Evolutionary conservation across 2,797 vertebrate genomes (phyloP).

Genomic region (Melanotaenia trifasciata): DNA sequence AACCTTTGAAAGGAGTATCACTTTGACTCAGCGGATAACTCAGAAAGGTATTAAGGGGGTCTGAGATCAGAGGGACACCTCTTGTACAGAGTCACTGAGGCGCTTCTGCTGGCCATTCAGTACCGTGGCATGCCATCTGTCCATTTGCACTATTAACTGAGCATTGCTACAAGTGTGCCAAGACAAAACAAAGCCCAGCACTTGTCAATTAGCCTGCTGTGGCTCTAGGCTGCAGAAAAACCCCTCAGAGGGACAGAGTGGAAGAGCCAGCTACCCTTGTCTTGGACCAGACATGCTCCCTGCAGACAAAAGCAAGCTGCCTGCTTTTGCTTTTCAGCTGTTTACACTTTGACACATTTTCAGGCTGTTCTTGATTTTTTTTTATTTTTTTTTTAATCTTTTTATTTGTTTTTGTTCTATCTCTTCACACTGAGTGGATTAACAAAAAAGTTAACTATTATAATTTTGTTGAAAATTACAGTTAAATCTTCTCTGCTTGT

Average conservation of each 20-base stretch:
- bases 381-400: not conserved
- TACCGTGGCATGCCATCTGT: constrained; percentile 76
- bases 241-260: constrained; percentile 44
- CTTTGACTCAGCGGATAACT: constrained; percentile 35
- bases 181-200: constrained; percentile 77
- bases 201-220: constrained; percentile 76
- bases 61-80: constrained; percentile 53
- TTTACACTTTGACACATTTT: constrained; percentile 33
- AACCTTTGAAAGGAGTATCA: constrained; percentile 41
- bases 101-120: constrained; percentile 59
- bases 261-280: constrained; percentile 52
- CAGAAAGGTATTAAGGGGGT: not conserved
- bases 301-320: constrained; percentile 54
- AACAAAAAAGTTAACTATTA: not conserved
- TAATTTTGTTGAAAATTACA: not conserved
- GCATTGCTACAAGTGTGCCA: constrained; percentile 62
- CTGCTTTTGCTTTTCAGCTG: constrained; percentile 51
- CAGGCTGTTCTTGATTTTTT: constrained; percentile 14
- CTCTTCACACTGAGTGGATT: not conserved
- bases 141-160: constrained; percentile 57
- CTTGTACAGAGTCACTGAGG: constrained; percentile 46
- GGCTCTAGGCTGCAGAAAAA: constrained; percentile 65
- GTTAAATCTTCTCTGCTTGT: not conserved
- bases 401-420: not conserved
- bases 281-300: constrained; percentile 47